Percentiles rank a stretch among this genome's conserved stretches.
Conservation (phyloP, 2,888 invertebrate genomes). For the Eristalinus aeneus region DNA sequence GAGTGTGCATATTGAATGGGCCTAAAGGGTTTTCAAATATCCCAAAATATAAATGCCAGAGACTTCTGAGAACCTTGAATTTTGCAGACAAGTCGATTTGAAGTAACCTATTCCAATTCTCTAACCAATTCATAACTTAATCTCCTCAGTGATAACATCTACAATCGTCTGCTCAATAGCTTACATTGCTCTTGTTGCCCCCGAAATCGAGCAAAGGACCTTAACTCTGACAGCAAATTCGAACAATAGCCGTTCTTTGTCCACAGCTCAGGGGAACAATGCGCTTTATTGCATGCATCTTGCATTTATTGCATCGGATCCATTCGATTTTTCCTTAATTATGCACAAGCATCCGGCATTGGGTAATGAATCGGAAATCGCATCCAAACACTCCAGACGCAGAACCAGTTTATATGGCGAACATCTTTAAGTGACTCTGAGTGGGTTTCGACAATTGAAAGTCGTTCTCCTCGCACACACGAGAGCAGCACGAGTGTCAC, state of each 20-base stretch:
- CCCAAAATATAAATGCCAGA: no score
- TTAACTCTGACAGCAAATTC: neutral
- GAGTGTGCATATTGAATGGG: no score
- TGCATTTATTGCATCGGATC: neutral
- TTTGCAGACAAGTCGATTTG: neutral
- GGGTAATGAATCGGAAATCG: constrained; percentile 36
- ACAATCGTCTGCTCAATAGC: neutral
- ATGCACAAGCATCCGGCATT: neutral
- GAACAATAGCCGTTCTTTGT: neutral
- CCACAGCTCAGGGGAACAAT: neutral
- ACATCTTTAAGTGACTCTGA: constrained; percentile 25
- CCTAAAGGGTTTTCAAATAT: no score
- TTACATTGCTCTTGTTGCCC: neutral
- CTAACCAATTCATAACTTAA: neutral
- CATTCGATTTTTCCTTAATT: constrained; percentile 12
- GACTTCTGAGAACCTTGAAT: neutral
- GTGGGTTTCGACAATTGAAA: constrained; percentile 45
- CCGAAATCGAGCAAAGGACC: neutral
- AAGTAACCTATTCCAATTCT: neutral
- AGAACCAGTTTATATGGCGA: neutral
- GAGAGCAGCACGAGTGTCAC: constrained; percentile 9
- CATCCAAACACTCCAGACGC: neutral
- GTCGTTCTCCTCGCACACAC: constrained; percentile 11
- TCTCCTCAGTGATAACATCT: neutral
- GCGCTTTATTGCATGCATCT: neutral